phyloP scores from a whole-genome alignment of 2,113 vertebrate genomes.

The Menidia beryllina region DNA sequence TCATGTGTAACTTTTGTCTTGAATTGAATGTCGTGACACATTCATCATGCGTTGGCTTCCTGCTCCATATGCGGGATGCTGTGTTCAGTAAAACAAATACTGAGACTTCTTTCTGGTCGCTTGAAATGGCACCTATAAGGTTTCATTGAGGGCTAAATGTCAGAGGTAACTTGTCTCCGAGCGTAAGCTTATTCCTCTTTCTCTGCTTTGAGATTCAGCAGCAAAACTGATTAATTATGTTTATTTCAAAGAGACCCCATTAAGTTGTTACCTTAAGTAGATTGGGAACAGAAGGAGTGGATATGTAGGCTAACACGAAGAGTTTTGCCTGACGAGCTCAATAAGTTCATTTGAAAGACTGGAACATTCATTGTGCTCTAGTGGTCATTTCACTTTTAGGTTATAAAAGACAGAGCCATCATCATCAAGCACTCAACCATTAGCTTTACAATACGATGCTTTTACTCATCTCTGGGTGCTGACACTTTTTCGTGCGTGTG shows the following conservation, averaged over 20 bases:
- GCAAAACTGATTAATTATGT: constrained; percentile 2
- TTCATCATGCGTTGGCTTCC: constrained; percentile 7
- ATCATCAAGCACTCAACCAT: constrained; percentile 45
- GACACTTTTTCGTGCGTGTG: constrained; percentile 34
- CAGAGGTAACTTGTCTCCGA: constrained; percentile 23
- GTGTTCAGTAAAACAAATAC: constrained; percentile 11
- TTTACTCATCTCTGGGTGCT: constrained; percentile 24
- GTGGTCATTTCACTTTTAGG: constrained; percentile 54
- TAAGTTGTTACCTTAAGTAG: constrained; percentile 21
- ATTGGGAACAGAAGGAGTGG: constrained; percentile 12
- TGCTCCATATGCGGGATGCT: constrained; percentile 3
- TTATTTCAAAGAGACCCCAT: constrained; percentile 17
- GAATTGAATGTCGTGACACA: constrained; percentile 16
- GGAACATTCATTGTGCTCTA: constrained; percentile 39
- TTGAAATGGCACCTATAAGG: background rate
- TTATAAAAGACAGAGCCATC: constrained; percentile 32
- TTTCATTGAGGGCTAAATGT: constrained; percentile 18
- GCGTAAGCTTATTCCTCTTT: constrained; percentile 21
- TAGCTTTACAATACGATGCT: constrained; percentile 20
- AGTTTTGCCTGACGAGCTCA: constrained; percentile 19
- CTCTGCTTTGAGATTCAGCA: constrained; percentile 11
- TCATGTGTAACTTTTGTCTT: background rate
- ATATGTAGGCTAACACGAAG: constrained; percentile 8
- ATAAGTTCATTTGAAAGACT: constrained; percentile 52
- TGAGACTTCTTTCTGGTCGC: constrained; percentile 8